Evolutionary conservation across 2,797 vertebrate genomes (phyloP).

Genomic region (Graptemys geographica): DNA sequence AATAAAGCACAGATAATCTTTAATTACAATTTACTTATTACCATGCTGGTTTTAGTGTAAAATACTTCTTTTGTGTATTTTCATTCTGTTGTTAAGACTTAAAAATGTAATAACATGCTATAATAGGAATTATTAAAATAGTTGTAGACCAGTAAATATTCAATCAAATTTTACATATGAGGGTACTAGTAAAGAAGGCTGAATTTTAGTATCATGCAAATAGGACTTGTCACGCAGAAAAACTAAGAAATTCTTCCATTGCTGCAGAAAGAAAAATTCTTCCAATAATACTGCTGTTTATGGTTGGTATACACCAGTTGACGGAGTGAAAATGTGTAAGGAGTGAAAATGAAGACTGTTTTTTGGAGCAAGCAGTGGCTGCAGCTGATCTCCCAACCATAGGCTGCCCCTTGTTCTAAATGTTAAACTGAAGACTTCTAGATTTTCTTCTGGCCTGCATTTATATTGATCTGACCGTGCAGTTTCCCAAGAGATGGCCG

Average conservation of each 20-base stretch:
- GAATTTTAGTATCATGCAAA: not conserved
- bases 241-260: not conserved
- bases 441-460: not conserved
- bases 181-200: not conserved
- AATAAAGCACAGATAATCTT: not conserved
- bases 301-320: not conserved
- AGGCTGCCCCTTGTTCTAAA: not conserved
- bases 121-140: not conserved
- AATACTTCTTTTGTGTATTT: not conserved
- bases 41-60: not conserved
- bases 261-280: not conserved
- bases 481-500: not conserved
- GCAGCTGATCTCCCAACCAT: not conserved
- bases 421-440: constrained; percentile 19
- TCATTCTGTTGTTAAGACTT: not conserved
- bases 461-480: not conserved
- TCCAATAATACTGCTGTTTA: not conserved
- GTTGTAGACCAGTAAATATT: not conserved
- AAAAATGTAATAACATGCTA: not conserved
- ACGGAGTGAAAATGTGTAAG: not conserved
- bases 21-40: not conserved
- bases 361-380: not conserved
- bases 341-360: not conserved
- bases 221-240: not conserved
- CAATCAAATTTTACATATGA: not conserved